These are phyloP conservation scores for Brevimyrus niger DNA, from an alignment of 2,113 vertebrate species.

Conservation along the genomic window DNA sequence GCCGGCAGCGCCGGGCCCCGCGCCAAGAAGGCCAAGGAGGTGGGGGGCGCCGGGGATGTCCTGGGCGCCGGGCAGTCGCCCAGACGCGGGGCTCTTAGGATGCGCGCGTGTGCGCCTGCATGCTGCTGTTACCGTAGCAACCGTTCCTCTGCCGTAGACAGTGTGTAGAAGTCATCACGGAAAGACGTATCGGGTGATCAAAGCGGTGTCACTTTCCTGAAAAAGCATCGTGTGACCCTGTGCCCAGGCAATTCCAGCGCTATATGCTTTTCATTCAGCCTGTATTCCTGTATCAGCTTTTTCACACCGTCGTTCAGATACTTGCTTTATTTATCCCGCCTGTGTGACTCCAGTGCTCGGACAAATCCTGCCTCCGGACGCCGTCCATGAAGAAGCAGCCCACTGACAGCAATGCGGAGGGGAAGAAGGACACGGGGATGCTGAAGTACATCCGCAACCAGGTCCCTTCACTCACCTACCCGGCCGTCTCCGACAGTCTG, in stretches of 20 bases:
- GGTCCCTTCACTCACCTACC: conserved; percentile 53
- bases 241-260: not conserved
- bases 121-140: not conserved
- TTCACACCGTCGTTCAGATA: not conserved
- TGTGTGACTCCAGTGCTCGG: conserved; percentile 71
- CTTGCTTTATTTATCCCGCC: not conserved
- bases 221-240: not conserved
- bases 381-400: conserved; percentile 91
- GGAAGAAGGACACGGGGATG: conserved; percentile 96
- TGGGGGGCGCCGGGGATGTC: conserved; percentile 34
- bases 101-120: not conserved
- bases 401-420: conserved; percentile 76
- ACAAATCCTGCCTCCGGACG: conserved; percentile 91
- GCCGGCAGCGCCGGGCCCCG: conserved; percentile 56
- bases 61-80: not conserved
- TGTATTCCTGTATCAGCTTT: not conserved
- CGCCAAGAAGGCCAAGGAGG: conserved; percentile 89
- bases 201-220: not conserved
- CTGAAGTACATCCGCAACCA: conserved; percentile 95
- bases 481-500: not conserved
- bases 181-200: not conserved
- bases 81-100: not conserved
- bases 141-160: not conserved
- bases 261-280: not conserved
- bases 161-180: not conserved